Evolutionary conservation across 1,140 invertebrate species (phyloP).

Genomic region (Bradysia coprophila): DNA sequence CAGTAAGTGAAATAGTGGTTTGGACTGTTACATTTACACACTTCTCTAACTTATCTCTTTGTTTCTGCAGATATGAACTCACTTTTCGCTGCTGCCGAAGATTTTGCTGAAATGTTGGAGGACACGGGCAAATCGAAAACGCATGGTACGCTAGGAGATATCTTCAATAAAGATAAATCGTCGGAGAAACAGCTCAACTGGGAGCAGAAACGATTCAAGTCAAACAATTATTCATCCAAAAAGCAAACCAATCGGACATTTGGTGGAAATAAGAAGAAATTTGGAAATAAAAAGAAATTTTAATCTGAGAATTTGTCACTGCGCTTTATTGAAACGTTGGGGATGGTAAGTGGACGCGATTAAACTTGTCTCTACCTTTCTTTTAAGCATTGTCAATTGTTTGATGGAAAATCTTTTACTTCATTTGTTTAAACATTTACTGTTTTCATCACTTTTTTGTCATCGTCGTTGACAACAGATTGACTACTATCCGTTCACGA

Average conservation of each 20-base stretch:
- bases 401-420: no score
- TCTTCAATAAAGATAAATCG: conserved; percentile 43
- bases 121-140: conserved; percentile 39
- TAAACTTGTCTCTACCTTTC: no score
- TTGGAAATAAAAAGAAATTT: not conserved
- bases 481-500: no score
- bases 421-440: no score
- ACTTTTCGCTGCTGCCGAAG: conserved; percentile 50
- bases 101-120: conserved; percentile 51
- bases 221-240: not conserved
- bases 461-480: no score
- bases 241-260: not conserved
- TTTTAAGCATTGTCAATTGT: no score
- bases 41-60: conserved; percentile 2
- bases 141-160: conserved; percentile 37
- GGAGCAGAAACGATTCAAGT: conserved; percentile 31
- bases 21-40: not conserved
- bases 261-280: not conserved
- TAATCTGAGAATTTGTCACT: no score
- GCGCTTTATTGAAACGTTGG: no score
- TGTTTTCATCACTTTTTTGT: no score
- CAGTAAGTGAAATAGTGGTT: conserved; percentile 7
- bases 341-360: no score
- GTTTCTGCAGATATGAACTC: conserved; percentile 24
- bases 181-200: conserved; percentile 43